A percentile compares a stretch with the other conserved stretches of the same genome.
phyloP scores from a whole-genome alignment of 1,140 invertebrate species.

The Drosophila rufa region DNA sequence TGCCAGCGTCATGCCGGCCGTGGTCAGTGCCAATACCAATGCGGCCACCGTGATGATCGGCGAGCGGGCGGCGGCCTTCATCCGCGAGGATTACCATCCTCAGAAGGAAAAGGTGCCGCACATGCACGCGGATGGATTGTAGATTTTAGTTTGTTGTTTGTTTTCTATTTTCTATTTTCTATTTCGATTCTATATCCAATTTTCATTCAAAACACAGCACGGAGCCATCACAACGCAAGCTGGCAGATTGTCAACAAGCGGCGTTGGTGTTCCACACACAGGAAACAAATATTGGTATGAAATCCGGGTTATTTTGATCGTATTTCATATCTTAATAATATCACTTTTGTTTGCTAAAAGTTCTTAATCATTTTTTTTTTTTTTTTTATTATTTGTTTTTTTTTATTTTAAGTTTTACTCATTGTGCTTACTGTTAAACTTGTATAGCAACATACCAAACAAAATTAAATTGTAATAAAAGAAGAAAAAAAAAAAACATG shows the following conservation, averaged over 20 bases:
- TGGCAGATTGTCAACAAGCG: constrained; percentile 15
- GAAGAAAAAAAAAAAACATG: no score
- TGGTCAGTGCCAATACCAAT: constrained; percentile 90
- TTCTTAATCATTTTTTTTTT: no score
- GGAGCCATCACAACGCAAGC: background rate
- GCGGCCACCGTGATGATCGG: constrained; percentile 93
- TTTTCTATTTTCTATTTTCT: no score
- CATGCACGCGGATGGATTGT: constrained; percentile 57
- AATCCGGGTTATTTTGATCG: background rate
- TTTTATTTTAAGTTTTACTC: no score
- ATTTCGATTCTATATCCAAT: background rate
- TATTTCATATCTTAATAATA: background rate
- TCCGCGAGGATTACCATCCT: constrained; percentile 87
- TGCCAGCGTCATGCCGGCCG: constrained; percentile 90
- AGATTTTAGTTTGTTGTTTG: background rate
- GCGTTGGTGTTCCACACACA: background rate
- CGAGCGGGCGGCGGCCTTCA: constrained; percentile 93
- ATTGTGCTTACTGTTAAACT: no score
- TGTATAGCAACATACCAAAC: no score
- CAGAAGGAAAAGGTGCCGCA: constrained; percentile 3
- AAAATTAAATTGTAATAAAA: no score
- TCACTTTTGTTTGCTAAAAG: background rate
- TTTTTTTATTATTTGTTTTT: no score
- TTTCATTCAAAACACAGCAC: background rate
- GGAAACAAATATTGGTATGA: background rate